These are phyloP conservation scores for Strigamia maritima DNA, from an alignment of 2,888 invertebrate genomes.

Conservation along the genomic window DNA sequence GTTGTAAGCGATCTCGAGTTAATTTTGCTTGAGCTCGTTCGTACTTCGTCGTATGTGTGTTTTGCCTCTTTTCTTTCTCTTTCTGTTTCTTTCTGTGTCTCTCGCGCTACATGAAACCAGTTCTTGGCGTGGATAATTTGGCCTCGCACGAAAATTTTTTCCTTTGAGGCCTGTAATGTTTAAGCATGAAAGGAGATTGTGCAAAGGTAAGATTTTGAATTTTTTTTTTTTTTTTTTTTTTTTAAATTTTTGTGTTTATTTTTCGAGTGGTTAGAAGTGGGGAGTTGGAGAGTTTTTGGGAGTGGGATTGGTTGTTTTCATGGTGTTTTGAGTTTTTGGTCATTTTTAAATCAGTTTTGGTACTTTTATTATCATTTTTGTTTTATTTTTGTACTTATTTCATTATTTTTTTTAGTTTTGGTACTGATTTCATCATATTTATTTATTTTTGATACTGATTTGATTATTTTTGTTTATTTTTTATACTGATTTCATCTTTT, in stretches of 20 bases:
- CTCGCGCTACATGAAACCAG: neutral
- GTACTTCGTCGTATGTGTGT: neutral
- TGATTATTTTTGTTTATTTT: too few species aligned
- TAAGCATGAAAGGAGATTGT: neutral
- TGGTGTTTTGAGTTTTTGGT: too few species aligned
- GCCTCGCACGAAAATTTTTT: neutral
- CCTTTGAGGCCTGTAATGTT: neutral
- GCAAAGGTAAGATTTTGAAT: neutral
- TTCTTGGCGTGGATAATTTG: neutral
- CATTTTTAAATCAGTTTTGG: too few species aligned
- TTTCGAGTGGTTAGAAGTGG: neutral
- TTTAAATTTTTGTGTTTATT: neutral
- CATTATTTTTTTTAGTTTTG: too few species aligned
- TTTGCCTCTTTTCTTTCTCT: neutral
- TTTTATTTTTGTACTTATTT: too few species aligned
- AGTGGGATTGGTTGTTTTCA: too few species aligned
- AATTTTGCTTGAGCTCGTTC: neutral
- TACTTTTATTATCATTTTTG: too few species aligned
- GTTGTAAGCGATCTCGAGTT: neutral
- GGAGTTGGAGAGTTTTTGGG: neutral
- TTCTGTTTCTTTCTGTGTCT: neutral
- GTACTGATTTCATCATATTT: too few species aligned
- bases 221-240: neutral
- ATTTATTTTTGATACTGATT: too few species aligned
- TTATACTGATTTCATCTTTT: too few species aligned